Evolutionary conservation across 2,797 vertebrate species (phyloP).

Genomic region (Garrulus glandarius): DNA sequence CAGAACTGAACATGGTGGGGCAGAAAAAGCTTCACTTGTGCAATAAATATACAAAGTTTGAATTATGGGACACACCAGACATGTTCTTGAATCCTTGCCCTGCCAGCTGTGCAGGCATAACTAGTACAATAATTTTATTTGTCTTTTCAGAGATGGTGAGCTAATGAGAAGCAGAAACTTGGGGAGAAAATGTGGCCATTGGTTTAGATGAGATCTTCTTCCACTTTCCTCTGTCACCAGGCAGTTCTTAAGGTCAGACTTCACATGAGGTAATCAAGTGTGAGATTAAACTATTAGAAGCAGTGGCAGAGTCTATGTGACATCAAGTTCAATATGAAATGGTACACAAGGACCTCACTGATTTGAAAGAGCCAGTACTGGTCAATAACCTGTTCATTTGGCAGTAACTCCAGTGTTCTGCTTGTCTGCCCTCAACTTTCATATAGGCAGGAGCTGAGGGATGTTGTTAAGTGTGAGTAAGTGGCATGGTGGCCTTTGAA

Average conservation of each 20-base stretch:
- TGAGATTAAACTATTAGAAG: slow-evolving; percentile 13
- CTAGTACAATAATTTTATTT: not conserved
- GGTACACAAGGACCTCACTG: not conserved
- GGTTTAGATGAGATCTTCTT: not conserved
- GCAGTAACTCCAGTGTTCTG: not conserved
- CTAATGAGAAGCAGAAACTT: not conserved
- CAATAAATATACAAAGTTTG: not conserved
- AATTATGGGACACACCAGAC: not conserved
- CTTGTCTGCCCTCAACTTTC: not conserved
- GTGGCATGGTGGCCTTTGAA: not conserved
- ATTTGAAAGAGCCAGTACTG: not conserved
- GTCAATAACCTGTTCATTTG: slow-evolving; percentile 27
- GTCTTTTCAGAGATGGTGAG: not conserved
- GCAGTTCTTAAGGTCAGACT: not conserved
- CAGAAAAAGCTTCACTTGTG: not conserved
- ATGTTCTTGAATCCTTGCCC: not conserved
- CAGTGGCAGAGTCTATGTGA: not conserved
- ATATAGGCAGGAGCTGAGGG: not conserved
- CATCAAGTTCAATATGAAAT: not conserved
- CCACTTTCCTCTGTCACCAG: not conserved
- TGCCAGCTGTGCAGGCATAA: not conserved
- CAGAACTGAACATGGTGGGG: fast-evolving
- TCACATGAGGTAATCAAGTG: not conserved
- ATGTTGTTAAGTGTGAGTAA: not conserved
- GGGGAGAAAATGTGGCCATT: not conserved